These are phyloP conservation scores for Spinus pinus DNA, from an alignment of 2,797 vertebrate species.

Conservation along the genomic window DNA sequence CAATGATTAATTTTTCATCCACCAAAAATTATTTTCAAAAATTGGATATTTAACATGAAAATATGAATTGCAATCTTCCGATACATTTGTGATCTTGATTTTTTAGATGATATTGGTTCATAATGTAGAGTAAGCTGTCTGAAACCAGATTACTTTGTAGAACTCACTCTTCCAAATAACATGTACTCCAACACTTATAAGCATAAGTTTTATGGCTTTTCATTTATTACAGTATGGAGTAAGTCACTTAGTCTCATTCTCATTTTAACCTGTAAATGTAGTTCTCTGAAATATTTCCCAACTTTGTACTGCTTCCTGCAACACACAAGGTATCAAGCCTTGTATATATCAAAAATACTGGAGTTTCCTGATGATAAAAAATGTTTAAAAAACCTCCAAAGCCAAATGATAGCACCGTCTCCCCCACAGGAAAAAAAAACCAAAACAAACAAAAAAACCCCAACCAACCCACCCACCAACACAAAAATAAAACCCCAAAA, in stretches of 20 bases:
- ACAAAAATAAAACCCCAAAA: neutral
- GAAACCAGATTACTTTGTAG: neutral
- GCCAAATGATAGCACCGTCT: accelerated
- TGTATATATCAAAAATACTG: neutral
- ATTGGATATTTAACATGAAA: neutral
- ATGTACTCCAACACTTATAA: neutral
- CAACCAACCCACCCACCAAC: no score
- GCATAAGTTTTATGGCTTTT: neutral
- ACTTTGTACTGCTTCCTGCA: neutral
- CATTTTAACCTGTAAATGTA: neutral
- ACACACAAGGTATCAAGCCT: neutral
- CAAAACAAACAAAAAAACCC: neutral
- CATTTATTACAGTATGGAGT: neutral
- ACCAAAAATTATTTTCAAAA: neutral
- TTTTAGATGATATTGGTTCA: neutral
- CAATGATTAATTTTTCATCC: neutral
- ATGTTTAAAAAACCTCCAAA: accelerated
- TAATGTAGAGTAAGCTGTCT: neutral
- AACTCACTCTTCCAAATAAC: neutral
- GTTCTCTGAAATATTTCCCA: neutral
- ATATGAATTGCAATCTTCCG: neutral
- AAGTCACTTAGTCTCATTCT: neutral
- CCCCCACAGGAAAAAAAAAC: accelerated
- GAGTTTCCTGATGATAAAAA: neutral
- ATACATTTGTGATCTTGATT: neutral